A percentile compares a stretch with the other conserved stretches of the same genome.
These are phyloP conservation scores for human DNA, from an alignment of 2,113 vertebrate species.

Conservation along the genomic window GRCh38 chr5:141483501-141484000, in stretches of 20 bases:
- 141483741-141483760: background rate
- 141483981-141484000: slow-evolving; percentile 5
- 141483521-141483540: background rate
- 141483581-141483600: background rate
- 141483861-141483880: slow-evolving; percentile 29
- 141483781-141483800: background rate
- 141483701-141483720: slow-evolving; percentile 2
- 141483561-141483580: background rate
- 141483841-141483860: background rate
- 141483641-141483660: too few relatives aligned
- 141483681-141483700: background rate
- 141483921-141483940: background rate
- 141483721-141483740: background rate
- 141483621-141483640: background rate
- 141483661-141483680: slow-evolving; percentile 5
- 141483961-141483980: background rate
- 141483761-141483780: background rate
- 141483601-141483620: background rate
- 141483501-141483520: background rate
- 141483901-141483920: slow-evolving; percentile 36
- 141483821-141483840: background rate
- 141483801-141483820: background rate
- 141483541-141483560: background rate
- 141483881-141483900: background rate
- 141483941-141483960: slow-evolving; percentile 39